These are phyloP conservation scores for Microtus obscurus DNA, from an alignment of 2,797 vertebrate genomes.

Conservation along the genomic window DNA sequence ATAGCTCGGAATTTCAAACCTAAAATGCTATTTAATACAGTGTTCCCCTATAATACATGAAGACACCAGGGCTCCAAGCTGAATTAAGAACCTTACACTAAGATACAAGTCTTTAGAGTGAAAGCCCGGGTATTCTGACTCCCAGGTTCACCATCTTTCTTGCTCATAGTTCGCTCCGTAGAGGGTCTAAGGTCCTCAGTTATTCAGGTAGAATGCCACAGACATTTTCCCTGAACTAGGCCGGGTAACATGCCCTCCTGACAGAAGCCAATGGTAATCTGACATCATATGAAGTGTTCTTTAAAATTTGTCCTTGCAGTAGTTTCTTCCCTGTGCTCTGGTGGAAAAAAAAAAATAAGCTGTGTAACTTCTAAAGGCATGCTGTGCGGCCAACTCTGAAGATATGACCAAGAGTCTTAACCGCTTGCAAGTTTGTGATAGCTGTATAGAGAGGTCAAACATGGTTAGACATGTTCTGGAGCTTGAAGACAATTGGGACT, in stretches of 20 bases:
- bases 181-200: neutral
- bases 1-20: neutral
- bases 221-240: constrained; percentile 84
- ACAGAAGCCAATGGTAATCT: constrained; percentile 76
- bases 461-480: neutral
- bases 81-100: constrained; percentile 2
- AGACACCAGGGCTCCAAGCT: neutral
- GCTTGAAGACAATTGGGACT: neutral
- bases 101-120: neutral
- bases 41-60: neutral
- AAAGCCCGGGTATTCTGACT: neutral
- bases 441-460: neutral
- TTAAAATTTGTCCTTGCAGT: constrained; percentile 79
- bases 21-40: neutral
- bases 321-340: constrained; percentile 27
- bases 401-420: neutral
- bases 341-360: constrained; percentile 78
- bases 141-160: neutral
- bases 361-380: constrained; percentile 70
- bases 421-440: neutral
- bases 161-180: neutral
- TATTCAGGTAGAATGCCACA: constrained; percentile 80
- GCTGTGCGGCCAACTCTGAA: neutral
- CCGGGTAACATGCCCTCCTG: constrained; percentile 58
- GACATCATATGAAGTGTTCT: constrained; percentile 76